Percentiles rank a stretch among this genome's conserved stretches.
Evolutionary conservation across 2,797 vertebrate genomes (phyloP).

Genomic region (Microctenopoma steveboyesi): DNA sequence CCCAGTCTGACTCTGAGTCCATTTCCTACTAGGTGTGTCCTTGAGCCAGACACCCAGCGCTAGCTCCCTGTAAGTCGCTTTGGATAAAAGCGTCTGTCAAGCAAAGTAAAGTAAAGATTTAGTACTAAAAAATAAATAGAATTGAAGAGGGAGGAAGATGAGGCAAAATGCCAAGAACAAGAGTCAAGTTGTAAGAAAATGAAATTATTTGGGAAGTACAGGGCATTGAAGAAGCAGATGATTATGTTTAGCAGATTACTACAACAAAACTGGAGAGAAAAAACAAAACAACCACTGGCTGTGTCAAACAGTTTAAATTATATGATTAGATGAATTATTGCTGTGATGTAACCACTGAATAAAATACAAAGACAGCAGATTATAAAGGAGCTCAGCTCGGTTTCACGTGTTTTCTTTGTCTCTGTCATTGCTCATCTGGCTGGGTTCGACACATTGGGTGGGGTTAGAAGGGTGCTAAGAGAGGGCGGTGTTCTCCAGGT

Average conservation of each 20-base stretch:
- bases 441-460: conserved; percentile 18
- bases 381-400: conserved; percentile 4
- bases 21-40: no score
- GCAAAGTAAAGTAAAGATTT: no score
- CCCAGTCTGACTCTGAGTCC: no score
- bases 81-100: no score
- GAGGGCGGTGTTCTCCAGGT: conserved; percentile 36
- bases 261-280: neutral
- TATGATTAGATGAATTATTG: neutral
- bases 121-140: no score
- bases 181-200: no score
- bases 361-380: neutral
- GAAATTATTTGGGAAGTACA: no score
- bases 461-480: conserved; percentile 17
- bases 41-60: no score
- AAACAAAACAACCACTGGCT: neutral
- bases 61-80: no score
- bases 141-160: no score
- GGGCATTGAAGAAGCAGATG: no score
- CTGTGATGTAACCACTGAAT: neutral
- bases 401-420: conserved; percentile 5
- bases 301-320: no score
- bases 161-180: neutral
- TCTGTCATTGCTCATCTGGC: neutral
- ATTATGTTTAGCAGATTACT: neutral